Evolutionary conservation across 2,888 invertebrate genomes (phyloP).

Genomic region (Acanthosoma haemorrhoidale): DNA sequence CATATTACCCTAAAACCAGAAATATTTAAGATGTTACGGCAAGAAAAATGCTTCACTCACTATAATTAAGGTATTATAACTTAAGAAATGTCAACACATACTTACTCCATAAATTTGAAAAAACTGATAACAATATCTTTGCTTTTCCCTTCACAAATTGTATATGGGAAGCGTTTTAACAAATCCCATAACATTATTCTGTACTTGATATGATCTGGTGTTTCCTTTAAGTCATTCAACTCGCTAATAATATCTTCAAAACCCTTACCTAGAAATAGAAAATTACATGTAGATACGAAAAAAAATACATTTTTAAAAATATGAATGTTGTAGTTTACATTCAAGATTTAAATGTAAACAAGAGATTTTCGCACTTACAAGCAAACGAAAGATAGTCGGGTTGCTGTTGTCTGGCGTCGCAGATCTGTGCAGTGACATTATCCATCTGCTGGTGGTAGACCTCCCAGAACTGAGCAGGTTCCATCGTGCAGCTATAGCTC

Average conservation of each 20-base stretch:
- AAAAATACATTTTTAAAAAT: neutral
- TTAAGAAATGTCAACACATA: conserved; percentile 43
- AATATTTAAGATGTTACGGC: too few species aligned
- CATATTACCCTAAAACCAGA: too few species aligned
- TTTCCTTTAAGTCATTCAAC: conserved; percentile 49
- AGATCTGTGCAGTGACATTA: neutral
- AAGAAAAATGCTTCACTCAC: too few species aligned
- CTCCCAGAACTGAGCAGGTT: conserved; percentile 64
- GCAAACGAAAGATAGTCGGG: too few species aligned
- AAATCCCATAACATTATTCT: conserved; percentile 75
- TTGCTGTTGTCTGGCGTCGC: too few species aligned
- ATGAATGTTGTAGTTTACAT: neutral
- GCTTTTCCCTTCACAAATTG: conserved; percentile 72
- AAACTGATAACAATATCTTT: conserved; percentile 74
- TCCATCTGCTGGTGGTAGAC: conserved; percentile 53
- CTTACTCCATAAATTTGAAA: conserved; percentile 68
- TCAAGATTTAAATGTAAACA: too few species aligned
- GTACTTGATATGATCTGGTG: conserved; percentile 68
- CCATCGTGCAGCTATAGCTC: conserved; percentile 62
- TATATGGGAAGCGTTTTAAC: conserved; percentile 63
- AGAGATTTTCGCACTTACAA: too few species aligned
- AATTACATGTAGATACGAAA: neutral
- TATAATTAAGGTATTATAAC: too few species aligned
- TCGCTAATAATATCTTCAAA: conserved; percentile 44
- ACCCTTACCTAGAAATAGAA: conserved; percentile 41